Evolutionary conservation across 2,888 invertebrate species (phyloP).

Genomic region (Apamea crenata): DNA sequence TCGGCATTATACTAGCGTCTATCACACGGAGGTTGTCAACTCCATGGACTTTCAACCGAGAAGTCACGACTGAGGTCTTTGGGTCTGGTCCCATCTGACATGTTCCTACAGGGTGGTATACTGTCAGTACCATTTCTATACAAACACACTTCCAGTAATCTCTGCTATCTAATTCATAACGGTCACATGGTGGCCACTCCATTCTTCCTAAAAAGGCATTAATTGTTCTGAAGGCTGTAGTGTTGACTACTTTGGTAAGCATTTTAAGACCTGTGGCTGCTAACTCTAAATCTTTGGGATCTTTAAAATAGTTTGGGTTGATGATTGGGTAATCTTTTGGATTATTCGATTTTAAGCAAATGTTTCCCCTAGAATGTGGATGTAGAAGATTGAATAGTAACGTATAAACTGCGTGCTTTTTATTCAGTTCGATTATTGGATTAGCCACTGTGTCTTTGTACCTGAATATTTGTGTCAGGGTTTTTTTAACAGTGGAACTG

Average conservation of each 20-base stretch:
- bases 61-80: slow-evolving; percentile 83
- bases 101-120: slow-evolving; percentile 93
- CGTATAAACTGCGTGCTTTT: slow-evolving; percentile 76
- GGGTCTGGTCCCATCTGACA: slow-evolving; percentile 89
- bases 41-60: slow-evolving; percentile 91
- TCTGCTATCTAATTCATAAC: slow-evolving; percentile 69
- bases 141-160: slow-evolving; percentile 78
- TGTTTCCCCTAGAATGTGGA: slow-evolving; percentile 88
- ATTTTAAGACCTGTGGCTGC: slow-evolving; percentile 74
- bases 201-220: slow-evolving; percentile 70
- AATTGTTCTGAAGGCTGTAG: slow-evolving; percentile 43
- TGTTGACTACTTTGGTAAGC: slow-evolving; percentile 71
- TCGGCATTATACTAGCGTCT: slow-evolving; percentile 95
- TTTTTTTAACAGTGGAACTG: background rate
- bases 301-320: slow-evolving; percentile 87
- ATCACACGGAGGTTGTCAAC: slow-evolving; percentile 92
- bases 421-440: slow-evolving; percentile 68
- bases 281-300: slow-evolving; percentile 87
- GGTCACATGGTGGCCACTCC: slow-evolving; percentile 72
- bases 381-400: slow-evolving; percentile 80
- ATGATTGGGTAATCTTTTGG: slow-evolving; percentile 85
- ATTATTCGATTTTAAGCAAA: slow-evolving; percentile 89
- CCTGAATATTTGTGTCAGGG: slow-evolving; percentile 31
- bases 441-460: slow-evolving; percentile 66
- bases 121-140: slow-evolving; percentile 85